Conservation (phyloP, 1,140 invertebrate genomes). For the Drosophila bifasciata region DNA sequence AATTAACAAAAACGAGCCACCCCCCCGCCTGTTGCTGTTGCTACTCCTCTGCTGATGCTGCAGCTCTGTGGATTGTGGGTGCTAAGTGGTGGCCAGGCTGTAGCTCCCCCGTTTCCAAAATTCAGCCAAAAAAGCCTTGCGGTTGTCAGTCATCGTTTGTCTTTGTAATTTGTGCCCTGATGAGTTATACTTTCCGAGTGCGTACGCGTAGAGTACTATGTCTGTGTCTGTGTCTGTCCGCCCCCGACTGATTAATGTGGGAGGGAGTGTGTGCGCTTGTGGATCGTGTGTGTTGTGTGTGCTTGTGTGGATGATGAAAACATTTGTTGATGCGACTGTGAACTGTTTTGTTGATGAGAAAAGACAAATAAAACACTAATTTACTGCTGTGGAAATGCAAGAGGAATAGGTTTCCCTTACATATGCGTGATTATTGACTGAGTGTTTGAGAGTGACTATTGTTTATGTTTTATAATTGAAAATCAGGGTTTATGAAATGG, state of each 20-base stretch:
- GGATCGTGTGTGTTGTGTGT: constrained; percentile 52
- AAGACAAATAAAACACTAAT: constrained; percentile 2
- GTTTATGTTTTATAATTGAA: no score
- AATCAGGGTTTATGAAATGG: no score
- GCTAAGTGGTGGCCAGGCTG: constrained; percentile 58
- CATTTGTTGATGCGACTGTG: constrained; percentile 28
- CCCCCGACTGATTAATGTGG: constrained; percentile 68
- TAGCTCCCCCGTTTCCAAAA: constrained; percentile 14
- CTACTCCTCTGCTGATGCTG: constrained; percentile 4
- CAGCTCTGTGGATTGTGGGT: constrained; percentile 66
- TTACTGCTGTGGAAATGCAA: background rate
- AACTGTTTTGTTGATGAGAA: constrained; percentile 11
- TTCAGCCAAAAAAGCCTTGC: constrained; percentile 52
- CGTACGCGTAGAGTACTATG: constrained; percentile 5
- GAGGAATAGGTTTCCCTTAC: background rate
- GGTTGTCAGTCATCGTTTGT: constrained; percentile 78
- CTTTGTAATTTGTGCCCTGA: constrained; percentile 80
- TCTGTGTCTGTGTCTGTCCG: constrained; percentile 36
- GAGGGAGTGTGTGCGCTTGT: constrained; percentile 40
- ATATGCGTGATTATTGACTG: no score
- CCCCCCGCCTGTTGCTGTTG: background rate
- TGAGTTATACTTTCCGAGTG: constrained; percentile 70
- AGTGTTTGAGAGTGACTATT: no score
- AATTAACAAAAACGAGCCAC: constrained; percentile 74
- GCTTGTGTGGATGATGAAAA: constrained; percentile 23